Conservation (phyloP, 1,140 invertebrate genomes). For the Drosophila orosa region DNA sequence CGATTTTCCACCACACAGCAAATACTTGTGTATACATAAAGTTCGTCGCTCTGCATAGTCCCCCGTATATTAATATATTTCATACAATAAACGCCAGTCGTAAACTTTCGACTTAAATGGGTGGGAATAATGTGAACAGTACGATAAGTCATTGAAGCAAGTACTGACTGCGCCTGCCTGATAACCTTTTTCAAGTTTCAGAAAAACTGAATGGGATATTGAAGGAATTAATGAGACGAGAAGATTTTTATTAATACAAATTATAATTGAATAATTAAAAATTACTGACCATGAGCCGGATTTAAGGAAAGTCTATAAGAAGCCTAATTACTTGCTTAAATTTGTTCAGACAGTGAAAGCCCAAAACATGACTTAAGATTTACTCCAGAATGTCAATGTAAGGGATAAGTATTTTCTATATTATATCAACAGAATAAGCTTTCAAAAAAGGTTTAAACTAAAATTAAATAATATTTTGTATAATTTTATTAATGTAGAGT, state of each 20-base stretch:
- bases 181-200: background rate
- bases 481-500: background rate
- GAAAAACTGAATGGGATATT: background rate
- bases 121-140: slow-evolving; percentile 23
- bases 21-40: slow-evolving; percentile 1
- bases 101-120: slow-evolving; percentile 58
- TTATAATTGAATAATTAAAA: too few species aligned
- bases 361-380: background rate
- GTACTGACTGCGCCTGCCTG: background rate
- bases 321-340: fast-evolving
- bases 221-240: background rate
- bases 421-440: background rate
- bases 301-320: background rate
- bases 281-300: too few species aligned
- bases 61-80: slow-evolving; percentile 61
- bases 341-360: background rate
- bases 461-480: background rate
- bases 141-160: slow-evolving; percentile 17
- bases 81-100: slow-evolving; percentile 65
- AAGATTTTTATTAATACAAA: too few species aligned
- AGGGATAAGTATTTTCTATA: too few species aligned
- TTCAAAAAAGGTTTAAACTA: background rate
- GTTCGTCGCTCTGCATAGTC: slow-evolving; percentile 20
- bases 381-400: background rate
- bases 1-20: slow-evolving; percentile 5